Evolutionary conservation across 2,888 invertebrate species (phyloP).

Genomic region (Baronia brevicornis): DNA sequence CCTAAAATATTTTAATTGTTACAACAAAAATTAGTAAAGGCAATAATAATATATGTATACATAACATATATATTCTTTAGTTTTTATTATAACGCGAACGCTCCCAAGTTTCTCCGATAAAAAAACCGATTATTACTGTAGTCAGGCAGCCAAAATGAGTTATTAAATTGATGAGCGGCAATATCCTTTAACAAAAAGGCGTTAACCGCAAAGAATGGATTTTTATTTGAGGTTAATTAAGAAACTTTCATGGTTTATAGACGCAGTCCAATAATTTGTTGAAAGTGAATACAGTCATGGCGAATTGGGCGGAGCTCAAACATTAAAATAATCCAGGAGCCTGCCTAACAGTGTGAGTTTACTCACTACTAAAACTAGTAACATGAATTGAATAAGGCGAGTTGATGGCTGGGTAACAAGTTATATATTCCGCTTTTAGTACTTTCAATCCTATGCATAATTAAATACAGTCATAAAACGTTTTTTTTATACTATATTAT

Average conservation of each 20-base stretch:
- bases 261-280: constrained; percentile 37
- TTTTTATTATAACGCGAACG: constrained; percentile 16
- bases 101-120: constrained; percentile 14
- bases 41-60: too few relatives aligned
- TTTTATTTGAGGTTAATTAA: constrained; percentile 67
- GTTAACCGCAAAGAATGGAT: constrained; percentile 56
- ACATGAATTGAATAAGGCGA: constrained; percentile 4
- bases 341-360: constrained; percentile 6
- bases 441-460: too few relatives aligned
- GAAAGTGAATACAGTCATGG: constrained; percentile 24
- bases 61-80: too few relatives aligned
- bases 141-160: constrained; percentile 37
- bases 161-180: constrained; percentile 66
- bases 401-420: too few relatives aligned
- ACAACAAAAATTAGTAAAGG: too few relatives aligned
- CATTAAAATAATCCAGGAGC: constrained; percentile 14
- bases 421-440: too few relatives aligned
- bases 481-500: too few relatives aligned
- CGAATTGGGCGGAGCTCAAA: constrained; percentile 21
- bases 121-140: constrained; percentile 47
- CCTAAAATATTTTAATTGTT: too few relatives aligned
- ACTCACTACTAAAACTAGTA: constrained; percentile 5
- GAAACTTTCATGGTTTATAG: constrained; percentile 62
- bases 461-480: too few relatives aligned
- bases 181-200: constrained; percentile 55